phyloP scores from a whole-genome alignment of 2,888 invertebrate species.

The Cybosia mesomella region DNA sequence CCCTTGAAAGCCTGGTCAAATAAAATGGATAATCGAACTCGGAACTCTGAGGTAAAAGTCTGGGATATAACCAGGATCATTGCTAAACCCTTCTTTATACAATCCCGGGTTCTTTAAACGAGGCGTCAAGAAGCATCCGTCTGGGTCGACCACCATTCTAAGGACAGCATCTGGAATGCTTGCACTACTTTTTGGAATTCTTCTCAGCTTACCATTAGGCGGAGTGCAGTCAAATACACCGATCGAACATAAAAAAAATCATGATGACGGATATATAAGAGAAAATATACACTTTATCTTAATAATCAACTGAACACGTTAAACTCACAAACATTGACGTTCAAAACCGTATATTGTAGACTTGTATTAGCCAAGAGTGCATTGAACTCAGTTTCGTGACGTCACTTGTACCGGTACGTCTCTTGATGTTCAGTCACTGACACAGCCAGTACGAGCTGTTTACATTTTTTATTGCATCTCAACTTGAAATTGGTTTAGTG shows the following conservation, averaged over 20 bases:
- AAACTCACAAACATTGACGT: slow-evolving; percentile 22
- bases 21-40: neutral
- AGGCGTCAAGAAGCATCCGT: too few relatives aligned
- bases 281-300: slow-evolving; percentile 7
- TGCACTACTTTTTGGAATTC: too few relatives aligned
- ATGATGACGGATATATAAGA: too few relatives aligned
- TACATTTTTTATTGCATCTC: slow-evolving; percentile 66
- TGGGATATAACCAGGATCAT: too few relatives aligned
- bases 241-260: too few relatives aligned
- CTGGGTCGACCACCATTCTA: too few relatives aligned
- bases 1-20: too few relatives aligned
- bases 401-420: slow-evolving; percentile 32
- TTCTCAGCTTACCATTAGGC: too few relatives aligned
- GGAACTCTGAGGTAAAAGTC: neutral
- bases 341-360: neutral
- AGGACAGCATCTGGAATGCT: too few relatives aligned
- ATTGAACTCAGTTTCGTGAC: slow-evolving; percentile 57
- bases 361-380: slow-evolving; percentile 44
- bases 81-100: too few relatives aligned
- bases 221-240: too few relatives aligned
- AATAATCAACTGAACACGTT: slow-evolving; percentile 23
- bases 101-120: too few relatives aligned
- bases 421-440: slow-evolving; percentile 27
- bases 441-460: slow-evolving; percentile 53
- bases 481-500: slow-evolving; percentile 43